Conservation (phyloP, 2,797 vertebrate genomes). For the Eidolon dupreanum region DNA sequence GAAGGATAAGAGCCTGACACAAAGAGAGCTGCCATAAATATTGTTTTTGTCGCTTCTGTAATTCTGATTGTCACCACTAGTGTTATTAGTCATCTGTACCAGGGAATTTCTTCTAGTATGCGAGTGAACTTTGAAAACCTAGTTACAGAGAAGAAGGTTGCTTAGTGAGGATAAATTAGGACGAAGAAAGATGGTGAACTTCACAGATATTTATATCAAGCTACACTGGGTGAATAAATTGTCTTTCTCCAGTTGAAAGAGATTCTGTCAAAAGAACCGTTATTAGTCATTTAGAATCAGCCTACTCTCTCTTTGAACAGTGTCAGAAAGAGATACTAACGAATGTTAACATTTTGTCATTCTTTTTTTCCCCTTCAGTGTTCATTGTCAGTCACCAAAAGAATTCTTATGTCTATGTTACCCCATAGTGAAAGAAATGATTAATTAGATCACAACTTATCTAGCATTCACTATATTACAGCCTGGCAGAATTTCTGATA, state of each 20-base stretch:
- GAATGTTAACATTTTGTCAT: not conserved
- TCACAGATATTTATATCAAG: constrained; percentile 26
- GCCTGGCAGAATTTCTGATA: not conserved
- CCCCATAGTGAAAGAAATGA: not conserved
- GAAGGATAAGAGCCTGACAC: not conserved
- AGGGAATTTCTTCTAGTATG: not conserved
- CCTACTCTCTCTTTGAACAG: not conserved
- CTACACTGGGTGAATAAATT: not conserved
- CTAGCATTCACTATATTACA: not conserved
- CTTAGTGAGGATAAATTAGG: constrained; percentile 35
- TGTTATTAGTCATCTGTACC: not conserved
- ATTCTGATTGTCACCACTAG: not conserved
- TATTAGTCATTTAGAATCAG: constrained; percentile 15
- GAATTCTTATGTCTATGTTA: not conserved
- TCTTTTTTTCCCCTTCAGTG: not conserved
- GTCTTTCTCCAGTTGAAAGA: constrained; percentile 12
- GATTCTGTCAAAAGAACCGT: constrained; percentile 34
- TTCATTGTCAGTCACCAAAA: not conserved
- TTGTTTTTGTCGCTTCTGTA: not conserved
- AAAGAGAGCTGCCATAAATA: not conserved
- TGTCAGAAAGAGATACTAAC: constrained; percentile 7
- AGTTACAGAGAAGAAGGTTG: not conserved
- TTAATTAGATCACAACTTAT: constrained; percentile 53
- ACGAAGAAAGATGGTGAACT: not conserved
- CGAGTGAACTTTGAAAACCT: not conserved